Conservation (phyloP, 2,797 vertebrate species). For the Pygocentrus nattereri region DNA sequence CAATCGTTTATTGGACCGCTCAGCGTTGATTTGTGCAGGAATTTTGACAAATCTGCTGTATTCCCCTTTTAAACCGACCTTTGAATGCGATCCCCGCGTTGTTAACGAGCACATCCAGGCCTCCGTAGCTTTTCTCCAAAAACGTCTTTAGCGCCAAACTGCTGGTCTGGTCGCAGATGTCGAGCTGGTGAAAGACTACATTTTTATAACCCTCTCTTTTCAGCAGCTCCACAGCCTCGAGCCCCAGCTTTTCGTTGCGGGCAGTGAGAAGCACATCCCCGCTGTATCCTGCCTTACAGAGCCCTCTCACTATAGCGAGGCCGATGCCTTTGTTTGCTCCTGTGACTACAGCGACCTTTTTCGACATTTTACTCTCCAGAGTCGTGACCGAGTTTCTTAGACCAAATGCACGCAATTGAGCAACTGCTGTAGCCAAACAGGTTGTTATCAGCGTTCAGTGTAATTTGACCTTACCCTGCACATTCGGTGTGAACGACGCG, state of each 20-base stretch:
- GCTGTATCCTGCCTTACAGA: slow-evolving; percentile 58
- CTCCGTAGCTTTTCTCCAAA: slow-evolving; percentile 63
- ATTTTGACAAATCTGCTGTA: too few species aligned
- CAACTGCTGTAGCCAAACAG: too few species aligned
- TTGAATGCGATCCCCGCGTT: slow-evolving; percentile 70
- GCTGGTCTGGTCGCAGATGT: slow-evolving; percentile 63
- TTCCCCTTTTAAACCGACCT: slow-evolving; percentile 37
- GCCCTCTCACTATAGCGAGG: slow-evolving; percentile 61
- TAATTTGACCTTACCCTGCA: background rate
- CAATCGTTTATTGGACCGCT: too few species aligned
- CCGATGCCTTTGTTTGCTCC: slow-evolving; percentile 71
- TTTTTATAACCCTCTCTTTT: slow-evolving; percentile 56
- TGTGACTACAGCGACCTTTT: slow-evolving; percentile 66
- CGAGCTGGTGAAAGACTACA: slow-evolving; percentile 61
- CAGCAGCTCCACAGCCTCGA: slow-evolving; percentile 52
- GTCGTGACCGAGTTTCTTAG: background rate
- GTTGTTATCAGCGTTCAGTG: background rate
- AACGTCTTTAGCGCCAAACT: slow-evolving; percentile 50
- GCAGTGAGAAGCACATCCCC: slow-evolving; percentile 66
- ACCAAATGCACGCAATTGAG: background rate
- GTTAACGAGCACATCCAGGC: slow-evolving; percentile 68
- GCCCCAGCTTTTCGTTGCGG: slow-evolving; percentile 63
- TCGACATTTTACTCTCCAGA: slow-evolving; percentile 42
- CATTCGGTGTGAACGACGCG: background rate
- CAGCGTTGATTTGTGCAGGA: too few species aligned